These are phyloP conservation scores for Tinea pellionella DNA, from an alignment of 2,888 invertebrate genomes.

Conservation along the genomic window DNA sequence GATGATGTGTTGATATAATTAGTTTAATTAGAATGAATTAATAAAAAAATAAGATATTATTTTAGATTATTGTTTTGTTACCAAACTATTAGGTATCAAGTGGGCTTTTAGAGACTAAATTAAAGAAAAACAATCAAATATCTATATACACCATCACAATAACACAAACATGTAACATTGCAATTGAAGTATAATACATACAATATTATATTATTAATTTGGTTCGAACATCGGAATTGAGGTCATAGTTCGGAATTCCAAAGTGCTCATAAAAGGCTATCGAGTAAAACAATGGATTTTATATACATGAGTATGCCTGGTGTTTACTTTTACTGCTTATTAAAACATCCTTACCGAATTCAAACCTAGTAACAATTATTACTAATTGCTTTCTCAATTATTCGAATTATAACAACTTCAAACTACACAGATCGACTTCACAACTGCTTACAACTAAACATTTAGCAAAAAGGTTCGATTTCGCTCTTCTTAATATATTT, in stretches of 20 bases:
- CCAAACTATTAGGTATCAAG: too few species aligned
- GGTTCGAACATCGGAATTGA: neutral
- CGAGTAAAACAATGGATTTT: neutral
- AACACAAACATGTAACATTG: too few species aligned
- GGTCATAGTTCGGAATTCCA: neutral
- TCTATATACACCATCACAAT: too few species aligned
- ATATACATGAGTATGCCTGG: neutral
- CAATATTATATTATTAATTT: too few species aligned
- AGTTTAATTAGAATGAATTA: too few species aligned
- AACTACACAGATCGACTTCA: neutral
- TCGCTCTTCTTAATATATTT: neutral
- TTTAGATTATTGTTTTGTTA: too few species aligned
- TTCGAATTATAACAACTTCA: neutral
- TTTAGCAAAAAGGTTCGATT: neutral
- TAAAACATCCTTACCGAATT: neutral
- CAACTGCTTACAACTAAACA: neutral
- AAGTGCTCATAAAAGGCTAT: neutral
- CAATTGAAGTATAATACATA: too few species aligned
- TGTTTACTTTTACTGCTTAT: slow-evolving; percentile 5
- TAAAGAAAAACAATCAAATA: too few species aligned
- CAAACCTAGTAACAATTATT: neutral
- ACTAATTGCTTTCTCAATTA: neutral
- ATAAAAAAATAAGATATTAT: too few species aligned
- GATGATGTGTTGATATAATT: too few species aligned
- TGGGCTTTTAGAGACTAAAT: too few species aligned